phyloP scores from a whole-genome alignment of 1,140 invertebrate species.

The Pectinophora gossypiella region DNA sequence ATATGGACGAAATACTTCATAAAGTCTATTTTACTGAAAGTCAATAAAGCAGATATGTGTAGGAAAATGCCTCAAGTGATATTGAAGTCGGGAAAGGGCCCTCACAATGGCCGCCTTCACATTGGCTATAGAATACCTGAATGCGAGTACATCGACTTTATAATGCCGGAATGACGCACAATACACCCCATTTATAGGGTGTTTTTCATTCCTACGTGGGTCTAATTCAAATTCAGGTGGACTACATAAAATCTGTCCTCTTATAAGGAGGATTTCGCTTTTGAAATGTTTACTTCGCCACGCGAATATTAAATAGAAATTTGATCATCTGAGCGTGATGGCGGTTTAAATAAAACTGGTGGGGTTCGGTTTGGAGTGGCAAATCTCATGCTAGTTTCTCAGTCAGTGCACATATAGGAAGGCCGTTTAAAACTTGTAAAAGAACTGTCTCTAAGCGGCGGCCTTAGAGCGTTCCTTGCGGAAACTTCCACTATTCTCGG shows the following conservation, averaged over 20 bases:
- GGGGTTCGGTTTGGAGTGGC: not conserved
- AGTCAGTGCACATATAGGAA: slow-evolving; percentile 29
- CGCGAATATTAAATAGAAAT: not conserved
- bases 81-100: slow-evolving; percentile 48
- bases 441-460: slow-evolving; percentile 42
- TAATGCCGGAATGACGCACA: slow-evolving; percentile 34
- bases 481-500: slow-evolving; percentile 56
- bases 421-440: slow-evolving; percentile 59
- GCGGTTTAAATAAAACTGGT: not conserved
- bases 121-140: slow-evolving; percentile 37
- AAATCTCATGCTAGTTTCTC: slow-evolving; percentile 1
- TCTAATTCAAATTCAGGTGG: slow-evolving; percentile 37
- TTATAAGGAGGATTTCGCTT: slow-evolving; percentile 15
- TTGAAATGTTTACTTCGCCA: slow-evolving; percentile 1
- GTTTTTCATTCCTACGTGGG: slow-evolving; percentile 24
- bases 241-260: slow-evolving; percentile 28
- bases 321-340: not conserved
- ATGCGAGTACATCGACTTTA: slow-evolving; percentile 49
- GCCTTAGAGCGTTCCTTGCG: slow-evolving; percentile 34
- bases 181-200: slow-evolving; percentile 44
- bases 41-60: slow-evolving; percentile 29
- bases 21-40: not conserved
- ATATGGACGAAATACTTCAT: too few species aligned
- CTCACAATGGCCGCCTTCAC: slow-evolving; percentile 39
- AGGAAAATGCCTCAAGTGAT: slow-evolving; percentile 48